phyloP scores from a whole-genome alignment of 2,113 vertebrate species.

The Cololabis saira region DNA sequence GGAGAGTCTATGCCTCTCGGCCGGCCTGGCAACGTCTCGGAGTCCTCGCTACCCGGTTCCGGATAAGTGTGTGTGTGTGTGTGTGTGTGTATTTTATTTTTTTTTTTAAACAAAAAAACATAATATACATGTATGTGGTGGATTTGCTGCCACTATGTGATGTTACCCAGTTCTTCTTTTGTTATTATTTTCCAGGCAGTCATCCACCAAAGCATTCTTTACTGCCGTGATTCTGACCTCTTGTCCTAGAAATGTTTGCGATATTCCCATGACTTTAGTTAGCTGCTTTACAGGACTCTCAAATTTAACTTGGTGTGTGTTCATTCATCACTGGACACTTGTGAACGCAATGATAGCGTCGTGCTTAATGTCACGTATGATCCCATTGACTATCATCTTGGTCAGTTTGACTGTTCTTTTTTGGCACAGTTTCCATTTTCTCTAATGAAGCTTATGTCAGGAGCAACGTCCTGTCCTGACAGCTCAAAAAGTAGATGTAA shows the following conservation, averaged over 20 bases:
- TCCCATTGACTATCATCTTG: conserved; percentile 23
- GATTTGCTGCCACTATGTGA: neutral
- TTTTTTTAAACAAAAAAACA: no score
- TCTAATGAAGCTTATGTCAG: conserved; percentile 17
- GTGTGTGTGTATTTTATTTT: no score
- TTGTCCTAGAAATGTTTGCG: conserved; percentile 47
- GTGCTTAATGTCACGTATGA: conserved; percentile 48
- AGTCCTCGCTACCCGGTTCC: no score
- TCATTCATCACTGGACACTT: conserved; percentile 23
- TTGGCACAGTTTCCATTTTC: neutral
- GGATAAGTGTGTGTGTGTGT: no score
- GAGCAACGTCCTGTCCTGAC: conserved; percentile 41
- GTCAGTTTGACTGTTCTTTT: conserved; percentile 9
- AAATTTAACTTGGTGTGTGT: conserved; percentile 29
- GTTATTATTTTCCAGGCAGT: conserved; percentile 35
- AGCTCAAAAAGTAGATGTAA: conserved; percentile 1
- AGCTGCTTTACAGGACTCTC: conserved; percentile 41
- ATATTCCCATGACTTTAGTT: conserved; percentile 61
- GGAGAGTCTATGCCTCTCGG: no score
- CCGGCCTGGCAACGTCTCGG: no score
- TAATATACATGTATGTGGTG: no score
- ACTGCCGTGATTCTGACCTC: no score
- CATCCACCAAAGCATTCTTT: conserved; percentile 22
- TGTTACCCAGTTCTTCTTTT: conserved; percentile 13
- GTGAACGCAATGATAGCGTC: conserved; percentile 28